Base-by-base conservation (phyloP, 53 echinoderm and acorn worm genomes). In the Echinometra lucunter region DNA sequence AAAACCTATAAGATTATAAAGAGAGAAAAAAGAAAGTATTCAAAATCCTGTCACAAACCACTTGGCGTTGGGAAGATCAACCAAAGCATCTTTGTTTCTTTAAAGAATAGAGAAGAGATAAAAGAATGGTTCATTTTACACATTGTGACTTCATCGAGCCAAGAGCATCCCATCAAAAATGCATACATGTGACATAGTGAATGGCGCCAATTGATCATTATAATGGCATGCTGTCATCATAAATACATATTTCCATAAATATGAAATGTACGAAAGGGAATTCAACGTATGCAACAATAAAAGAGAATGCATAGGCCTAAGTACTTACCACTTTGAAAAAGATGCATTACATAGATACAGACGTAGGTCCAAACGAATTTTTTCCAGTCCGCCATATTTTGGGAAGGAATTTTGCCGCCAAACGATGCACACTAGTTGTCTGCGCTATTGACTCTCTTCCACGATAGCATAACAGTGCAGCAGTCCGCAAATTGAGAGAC, bases 301-400 rank as follows among this genome's bases (percentile, higher is more conserved):
- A 72, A 42, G 6, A 42, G 1, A 47, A 28, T 28, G 28, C 10
- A 12, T 12, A n/a, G 28, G 28, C 44, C 49, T n/a, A n/a, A n/a
- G n/a, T n/a, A 92, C 92, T 92, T 38, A 92, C 92, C 92, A 35
- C 55, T 78, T 57, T 92, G 92, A 32, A 92, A 56, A 6, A 92
- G 92, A 78, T 92, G 57, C 27, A 92, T 45, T 3, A 92, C 60
- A 42, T 75, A 92, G 21, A 92, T 60, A 60, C 92, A 74, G 56
- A 92, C n/a, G 27, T 92, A 92, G 17, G 92, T 92, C 92, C 78
- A 92, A n/a, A 92, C 74, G 37, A 75, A 55, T 92, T 92, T 92
- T 27, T 30, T 92, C 92, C 92, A 92, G 37, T 92, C 92, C 45
- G 92, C 92, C 92, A 92, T 92, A 74, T 92, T 92, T 57, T 37